Percentiles rank a stretch among this genome's conserved stretches.
These are phyloP conservation scores for Rattus norvegicus DNA, from an alignment of 2,113 vertebrate species.

Conservation along the genomic window GRCr8 NC_086022.1:48318001-48318500, in stretches of 20 bases:
- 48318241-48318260: not conserved
- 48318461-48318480: not conserved
- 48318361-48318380: not conserved
- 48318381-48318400: not conserved
- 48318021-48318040: not conserved
- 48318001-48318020: not conserved
- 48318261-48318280: not conserved
- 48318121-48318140: not conserved
- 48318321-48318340: not conserved
- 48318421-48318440: not conserved
- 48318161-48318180: not conserved
- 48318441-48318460: not conserved
- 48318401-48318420: not conserved
- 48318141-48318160: not conserved
- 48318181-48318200: not conserved
- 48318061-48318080: not conserved
- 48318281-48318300: not conserved
- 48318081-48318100: not conserved
- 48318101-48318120: not conserved
- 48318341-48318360: not conserved
- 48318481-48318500: not conserved
- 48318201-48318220: not conserved
- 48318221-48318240: not conserved
- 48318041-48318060: not conserved
- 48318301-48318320: not conserved